Evolutionary conservation across 1,140 invertebrate species (phyloP), one percentile per base, ranked within the genome.

Genomic region (Bombus turneri): DNA sequence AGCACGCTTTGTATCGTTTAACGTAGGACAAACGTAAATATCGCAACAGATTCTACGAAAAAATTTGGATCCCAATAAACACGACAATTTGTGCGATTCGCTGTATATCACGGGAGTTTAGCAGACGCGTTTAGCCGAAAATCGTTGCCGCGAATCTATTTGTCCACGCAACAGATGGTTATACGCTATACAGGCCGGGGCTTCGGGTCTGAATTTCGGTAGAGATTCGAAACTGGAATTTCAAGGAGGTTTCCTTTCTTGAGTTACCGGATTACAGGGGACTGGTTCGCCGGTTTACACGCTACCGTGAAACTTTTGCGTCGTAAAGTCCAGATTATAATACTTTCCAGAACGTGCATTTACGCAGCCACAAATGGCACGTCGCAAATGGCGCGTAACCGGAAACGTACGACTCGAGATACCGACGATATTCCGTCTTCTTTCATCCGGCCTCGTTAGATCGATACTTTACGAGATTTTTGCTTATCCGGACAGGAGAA

Each of bases 191-290:
- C 34, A 59, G 66, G 43, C 18, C 25, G 47, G 74, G 92, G 91
- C 88, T 91, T 91, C 92, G 57, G 79, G 37, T 72, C 80, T 83
- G 87, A 88, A 92, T 92, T 90, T 92, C 76, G 79, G 71, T 57
- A 79, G 76, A 77, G 90, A 91, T 88, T 81, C 81, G 53, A 81
- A 34, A 73, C 81, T 83, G 87, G 89, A 91, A 84, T 53, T 75
- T 77, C 25, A 34, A 71, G 34, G 39, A 53, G 92, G 89, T 86
- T 92, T 91, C 88, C 77, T 84, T 86, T 87, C 87, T 93, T 83
- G 66, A 53, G 79, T 93, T 93, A 91, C 92, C 53, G 57, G 73
- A 81, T 88, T 72, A 66, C 75, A 28, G 69, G 47, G 78, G 12
- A 37, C 37, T 15, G 25, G 64, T 57, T 15, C n/a, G 43, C 15